Evolutionary conservation across 2,888 invertebrate species (phyloP), one percentile per base, ranked within the genome.

Genomic region (Matsumyia berberina): DNA sequence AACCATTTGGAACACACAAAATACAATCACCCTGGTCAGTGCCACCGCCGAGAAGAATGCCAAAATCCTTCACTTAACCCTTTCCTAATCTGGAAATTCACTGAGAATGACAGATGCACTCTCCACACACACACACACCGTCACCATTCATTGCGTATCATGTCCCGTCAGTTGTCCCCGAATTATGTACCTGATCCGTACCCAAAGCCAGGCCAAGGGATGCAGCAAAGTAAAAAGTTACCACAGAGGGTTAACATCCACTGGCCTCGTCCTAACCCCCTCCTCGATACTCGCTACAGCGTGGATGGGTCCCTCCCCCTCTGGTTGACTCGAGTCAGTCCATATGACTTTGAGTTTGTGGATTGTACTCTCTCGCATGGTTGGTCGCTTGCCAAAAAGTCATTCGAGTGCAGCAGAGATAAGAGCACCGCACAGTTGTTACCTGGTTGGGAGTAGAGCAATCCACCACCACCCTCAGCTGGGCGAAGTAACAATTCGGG

Each of bases 371-470:
- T 31, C 44, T 60, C 58, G 51, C 67, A 69, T 64, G 49, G 73
- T 67, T 79, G 83, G 73, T 64, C 73, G 69, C 33, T 74, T 79
- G 83, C 83, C 83, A 83, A 79, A 83, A 83, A 73, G 83, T 67
- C 83, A 83, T 69, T 79, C 57, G 79, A 83, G 79, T 83, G 83
- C 83, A 69, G 62, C 12, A 12, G 49, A 69, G 79, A 83, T 79
- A 79, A 79, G 69, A 60, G 60, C 53, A 46, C 60, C 29, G 66
- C 29, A 42, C 78, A 72, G 58, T 70, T 64, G 58, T 19, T 78
- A 77, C 79, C 76, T 70, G 74, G 37, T 15, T 57, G 55, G 33
- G 55, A 37, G 19, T 15, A 58, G 17, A 53, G 55, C 19, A 62
- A 19, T n/a, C 49, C 51, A 60, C 15, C 44, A 24, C n/a, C n/a